These are phyloP conservation scores for Pristionchus exspectatus DNA, from an alignment of 2,888 invertebrate species.

Conservation along the genomic window DNA sequence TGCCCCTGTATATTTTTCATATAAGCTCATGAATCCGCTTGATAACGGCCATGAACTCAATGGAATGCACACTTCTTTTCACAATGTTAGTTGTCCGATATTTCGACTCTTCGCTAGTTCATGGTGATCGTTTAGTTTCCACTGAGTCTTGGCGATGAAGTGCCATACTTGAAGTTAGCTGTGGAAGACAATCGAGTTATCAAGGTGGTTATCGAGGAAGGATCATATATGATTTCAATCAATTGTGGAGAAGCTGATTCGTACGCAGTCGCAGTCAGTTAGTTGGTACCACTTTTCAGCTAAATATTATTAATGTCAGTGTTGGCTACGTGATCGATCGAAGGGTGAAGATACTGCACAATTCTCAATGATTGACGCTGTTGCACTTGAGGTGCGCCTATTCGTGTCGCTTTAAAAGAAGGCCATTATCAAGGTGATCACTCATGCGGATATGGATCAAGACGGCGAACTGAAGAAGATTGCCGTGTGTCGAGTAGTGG, in stretches of 20 bases:
- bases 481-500: slow-evolving; percentile 32
- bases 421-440: not conserved
- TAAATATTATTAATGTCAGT: not conserved
- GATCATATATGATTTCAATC: not conserved
- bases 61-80: not conserved
- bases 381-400: not conserved
- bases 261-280: slow-evolving; percentile 31
- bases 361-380: slow-evolving; percentile 16
- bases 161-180: not conserved
- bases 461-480: not conserved
- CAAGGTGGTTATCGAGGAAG: not conserved
- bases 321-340: slow-evolving; percentile 21
- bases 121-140: slow-evolving; percentile 12
- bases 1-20: not conserved
- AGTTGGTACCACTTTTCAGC: not conserved
- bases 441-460: not conserved
- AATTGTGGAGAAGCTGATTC: not conserved
- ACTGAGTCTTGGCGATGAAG: slow-evolving; percentile 18
- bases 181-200: slow-evolving; percentile 11
- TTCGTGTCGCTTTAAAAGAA: not conserved
- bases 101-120: too few species aligned
- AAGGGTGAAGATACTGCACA: not conserved
- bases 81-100: not conserved
- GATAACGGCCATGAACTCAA: slow-evolving; percentile 2
- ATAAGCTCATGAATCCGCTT: not conserved